A percentile compares a stretch with the other conserved stretches of the same genome.
These are phyloP conservation scores for Lepidurus packardi DNA, from an alignment of 1,140 invertebrate species.

Conservation along the genomic window DNA sequence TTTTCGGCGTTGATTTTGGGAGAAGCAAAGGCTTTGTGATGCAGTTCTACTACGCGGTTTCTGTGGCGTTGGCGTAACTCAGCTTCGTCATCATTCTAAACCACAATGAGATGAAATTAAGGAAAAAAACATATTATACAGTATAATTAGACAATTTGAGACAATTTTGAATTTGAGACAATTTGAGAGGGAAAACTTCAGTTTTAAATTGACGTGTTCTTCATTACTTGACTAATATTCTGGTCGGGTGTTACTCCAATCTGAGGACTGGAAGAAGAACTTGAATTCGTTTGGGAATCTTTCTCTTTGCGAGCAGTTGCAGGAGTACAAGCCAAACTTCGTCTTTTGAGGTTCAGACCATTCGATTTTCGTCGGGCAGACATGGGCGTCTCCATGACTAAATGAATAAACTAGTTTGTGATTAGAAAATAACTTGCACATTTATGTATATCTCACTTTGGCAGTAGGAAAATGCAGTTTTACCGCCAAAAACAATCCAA, in stretches of 20 bases:
- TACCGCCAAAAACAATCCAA: background rate
- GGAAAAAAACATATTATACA: background rate
- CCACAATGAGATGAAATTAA: background rate
- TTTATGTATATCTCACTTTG: background rate
- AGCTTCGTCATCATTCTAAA: constrained; percentile 43
- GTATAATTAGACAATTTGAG: no score
- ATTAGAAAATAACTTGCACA: no score
- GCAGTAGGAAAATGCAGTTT: background rate
- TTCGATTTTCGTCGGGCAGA: background rate
- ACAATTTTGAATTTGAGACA: background rate
- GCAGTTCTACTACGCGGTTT: constrained; percentile 41
- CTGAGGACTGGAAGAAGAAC: background rate
- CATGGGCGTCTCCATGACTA: background rate
- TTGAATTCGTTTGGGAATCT: background rate
- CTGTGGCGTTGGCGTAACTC: constrained; percentile 43
- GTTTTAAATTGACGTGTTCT: background rate
- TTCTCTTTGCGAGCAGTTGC: background rate
- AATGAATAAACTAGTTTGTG: background rate
- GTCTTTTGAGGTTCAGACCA: background rate
- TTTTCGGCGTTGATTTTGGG: constrained; percentile 35
- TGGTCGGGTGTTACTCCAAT: background rate
- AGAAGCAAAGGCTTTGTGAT: constrained; percentile 36
- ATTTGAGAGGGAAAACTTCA: background rate
- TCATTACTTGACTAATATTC: background rate
- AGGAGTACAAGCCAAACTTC: background rate